Evolutionary conservation across 2,113 vertebrate species (phyloP), one percentile per base, ranked within the genome.

Genomic region (Accipiter cooperii): DNA sequence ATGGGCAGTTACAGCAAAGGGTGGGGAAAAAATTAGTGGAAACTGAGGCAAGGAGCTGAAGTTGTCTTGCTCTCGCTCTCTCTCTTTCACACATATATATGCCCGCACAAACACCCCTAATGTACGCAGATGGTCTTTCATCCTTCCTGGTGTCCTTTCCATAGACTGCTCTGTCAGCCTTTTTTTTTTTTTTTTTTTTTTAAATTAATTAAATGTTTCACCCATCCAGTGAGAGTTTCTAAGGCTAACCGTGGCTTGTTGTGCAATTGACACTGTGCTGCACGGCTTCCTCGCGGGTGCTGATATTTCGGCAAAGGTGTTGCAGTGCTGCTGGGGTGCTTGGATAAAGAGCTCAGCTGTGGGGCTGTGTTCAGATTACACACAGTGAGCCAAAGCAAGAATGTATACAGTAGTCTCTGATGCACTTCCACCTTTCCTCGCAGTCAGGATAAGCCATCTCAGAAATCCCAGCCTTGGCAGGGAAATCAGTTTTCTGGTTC

Each of bases 401-500:
- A 58, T 74, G 85, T 63, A 51, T 34, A 44, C 71, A 38, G 79
- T 17, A 73, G 34, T 14, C 47, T 83, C 66, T 33, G 66, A 5
- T 92, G 85, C 60, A 57, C 64, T 82, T 90, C 68, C 60, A 78
- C 79, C 86, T 91, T 64, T 82, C 44, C 80, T 82, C 61, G 92
- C 65, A 90, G 68, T 16, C 60, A 36, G 79, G 87, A 73, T 92
- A 85, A 93, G 58, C 81, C 70, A 55, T 66, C 63, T 91, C 75
- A 85, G 91, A 90, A 95, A 91, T 85, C 66, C 78, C 75, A 73
- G 54, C 68, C 77, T 77, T 63, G 29, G 66, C 81, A 91, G 87
- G 89, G 84, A 93, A 93, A 87, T 77, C n/a, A 44, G 46, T 80
- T 93, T 93, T 70, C 68, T 86, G 78, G 33, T 87, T 97, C 33